Evolutionary conservation across 2,113 vertebrate species (phyloP).

Genomic region (Loxodonta africana): DNA sequence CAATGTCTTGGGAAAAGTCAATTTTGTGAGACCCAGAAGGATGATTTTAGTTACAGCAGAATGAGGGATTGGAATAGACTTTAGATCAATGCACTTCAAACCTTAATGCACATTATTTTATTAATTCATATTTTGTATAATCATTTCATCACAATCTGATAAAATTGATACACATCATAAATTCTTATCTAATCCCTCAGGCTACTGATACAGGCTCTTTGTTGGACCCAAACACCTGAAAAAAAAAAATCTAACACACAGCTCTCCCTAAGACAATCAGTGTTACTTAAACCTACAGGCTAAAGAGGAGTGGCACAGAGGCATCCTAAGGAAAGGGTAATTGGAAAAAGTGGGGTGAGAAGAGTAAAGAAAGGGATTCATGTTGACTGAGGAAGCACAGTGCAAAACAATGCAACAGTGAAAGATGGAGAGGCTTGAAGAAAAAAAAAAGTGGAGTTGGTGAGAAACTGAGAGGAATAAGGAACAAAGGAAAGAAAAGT

Average conservation of each 20-base stretch:
- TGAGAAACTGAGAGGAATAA: neutral
- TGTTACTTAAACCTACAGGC: too few relatives aligned
- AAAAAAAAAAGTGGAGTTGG: neutral
- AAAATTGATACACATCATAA: neutral
- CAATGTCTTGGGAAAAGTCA: neutral
- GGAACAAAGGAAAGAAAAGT: neutral
- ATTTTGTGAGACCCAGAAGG: too few relatives aligned
- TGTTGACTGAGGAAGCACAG: neutral
- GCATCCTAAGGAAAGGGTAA: neutral
- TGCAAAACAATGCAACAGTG: neutral
- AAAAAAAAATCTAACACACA: neutral
- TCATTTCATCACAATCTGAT: neutral
- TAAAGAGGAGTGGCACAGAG: neutral
- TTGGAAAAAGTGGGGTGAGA: fast-evolving
- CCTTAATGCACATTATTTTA: neutral
- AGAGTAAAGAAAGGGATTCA: neutral
- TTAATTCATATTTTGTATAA: neutral
- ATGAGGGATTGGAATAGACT: neutral
- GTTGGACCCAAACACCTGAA: neutral
- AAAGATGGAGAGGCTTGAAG: neutral
- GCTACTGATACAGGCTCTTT: neutral
- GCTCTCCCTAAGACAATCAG: neutral
- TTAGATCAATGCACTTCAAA: neutral
- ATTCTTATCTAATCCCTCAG: neutral
- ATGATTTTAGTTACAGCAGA: neutral